phyloP scores from a whole-genome alignment of 2,797 vertebrate species.

The Liasis olivaceus region DNA sequence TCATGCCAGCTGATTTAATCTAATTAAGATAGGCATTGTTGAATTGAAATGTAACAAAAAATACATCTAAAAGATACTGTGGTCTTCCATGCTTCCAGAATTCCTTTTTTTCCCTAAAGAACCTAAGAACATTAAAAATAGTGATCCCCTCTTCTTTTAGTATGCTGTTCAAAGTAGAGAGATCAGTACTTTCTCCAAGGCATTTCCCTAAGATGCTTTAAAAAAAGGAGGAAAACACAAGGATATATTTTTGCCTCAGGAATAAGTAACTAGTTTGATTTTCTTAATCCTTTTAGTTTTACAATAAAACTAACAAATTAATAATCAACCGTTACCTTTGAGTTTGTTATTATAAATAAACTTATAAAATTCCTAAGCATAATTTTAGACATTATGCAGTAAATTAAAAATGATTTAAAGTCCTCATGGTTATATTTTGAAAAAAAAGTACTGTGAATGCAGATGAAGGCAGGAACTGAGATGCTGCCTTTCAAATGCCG shows the following conservation, averaged over 20 bases:
- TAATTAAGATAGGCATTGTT: not conserved
- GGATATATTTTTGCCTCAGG: not conserved
- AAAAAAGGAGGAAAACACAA: not conserved
- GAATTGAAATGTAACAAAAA: not conserved
- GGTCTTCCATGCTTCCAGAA: conserved; percentile 46
- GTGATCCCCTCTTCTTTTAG: conserved; percentile 29
- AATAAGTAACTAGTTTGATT: not conserved
- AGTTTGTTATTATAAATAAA: conserved; percentile 26
- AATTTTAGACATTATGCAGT: conserved; percentile 26
- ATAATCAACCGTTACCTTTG: not conserved
- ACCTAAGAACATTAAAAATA: not conserved
- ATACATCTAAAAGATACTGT: not conserved
- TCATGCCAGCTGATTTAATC: not conserved
- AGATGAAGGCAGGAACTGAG: conserved; percentile 68
- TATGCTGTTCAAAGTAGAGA: conserved; percentile 32
- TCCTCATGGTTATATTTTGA: conserved; percentile 50
- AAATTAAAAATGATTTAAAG: conserved; percentile 43
- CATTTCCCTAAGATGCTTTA: not conserved
- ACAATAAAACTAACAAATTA: not conserved
- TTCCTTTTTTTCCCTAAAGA: not conserved
- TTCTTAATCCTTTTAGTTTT: not conserved
- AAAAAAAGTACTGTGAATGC: conserved; percentile 46
- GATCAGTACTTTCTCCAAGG: conserved; percentile 21
- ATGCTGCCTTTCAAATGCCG: conserved; percentile 67
- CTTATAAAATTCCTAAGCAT: conserved; percentile 19